Evolutionary conservation across 2,797 vertebrate genomes (phyloP), one percentile per base, ranked within the genome.

Genomic region (Tinamus major): DNA sequence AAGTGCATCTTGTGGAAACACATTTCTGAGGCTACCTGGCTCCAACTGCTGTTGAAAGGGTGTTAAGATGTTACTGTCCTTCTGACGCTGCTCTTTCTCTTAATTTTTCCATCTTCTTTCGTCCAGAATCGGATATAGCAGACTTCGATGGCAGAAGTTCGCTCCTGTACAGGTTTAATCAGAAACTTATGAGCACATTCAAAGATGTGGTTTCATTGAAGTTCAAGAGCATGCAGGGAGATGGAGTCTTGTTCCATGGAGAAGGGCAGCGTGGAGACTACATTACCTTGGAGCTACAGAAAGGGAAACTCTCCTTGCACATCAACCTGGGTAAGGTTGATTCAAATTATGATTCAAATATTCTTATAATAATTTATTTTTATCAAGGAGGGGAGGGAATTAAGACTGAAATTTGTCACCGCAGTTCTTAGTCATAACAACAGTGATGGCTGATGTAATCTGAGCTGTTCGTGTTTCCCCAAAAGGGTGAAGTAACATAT

Each of bases 81-180:
- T 51, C 31, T 85, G 39, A 48, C 74, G 58, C 39, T 88, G 24
- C 33, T 51, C 5, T 13, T 86, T 27, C 21, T 81, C 48, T 70
- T 89, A 44, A 51, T 76, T 84, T 93, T 92, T 13, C 10, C 44
- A 3, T 93, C 37, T 93, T 74, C 72, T 95, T 74, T 94, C 33
- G 86, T 39, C 37, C 79, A 99, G 99, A 99, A 96, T 99, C 99
- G 0, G 98, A 98, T 21, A 97, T 99, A 87, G 99, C 98, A 6
- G 99, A 99, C 96, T 99, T 99, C 58, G 98, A 99, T 63, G 99
- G 99, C 95, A 98, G 99, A 92, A 99, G 99, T 95, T 99, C 99
- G 4, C 97, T 99, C 87, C 98, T 99, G 49, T 99, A 99, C 93
- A 98, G 99, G 97, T 99, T 99, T 96, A 99, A 99, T 97, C 99